Evolutionary conservation across 2,113 vertebrate species (phyloP), one percentile per base, ranked within the genome.

Genomic region (Nannobrachium achirus): DNA sequence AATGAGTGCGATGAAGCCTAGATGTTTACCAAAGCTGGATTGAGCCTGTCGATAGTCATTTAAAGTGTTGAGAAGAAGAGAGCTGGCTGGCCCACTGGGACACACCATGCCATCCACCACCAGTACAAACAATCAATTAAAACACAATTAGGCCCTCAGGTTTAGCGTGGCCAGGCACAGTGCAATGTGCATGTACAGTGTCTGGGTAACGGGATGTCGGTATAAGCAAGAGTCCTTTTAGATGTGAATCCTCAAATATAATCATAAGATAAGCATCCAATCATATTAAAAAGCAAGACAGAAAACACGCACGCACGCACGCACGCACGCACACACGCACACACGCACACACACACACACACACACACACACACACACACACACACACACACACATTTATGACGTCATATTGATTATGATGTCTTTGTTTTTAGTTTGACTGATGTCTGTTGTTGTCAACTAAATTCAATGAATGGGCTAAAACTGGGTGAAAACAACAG

Each of bases 101-200:
- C 75, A 78, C 75, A 25, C 71, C 65, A 69, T 0, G 72, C 60
- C 66, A 63, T 74, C 73, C 72, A 68, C 41, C 71, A 75, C 53
- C 69, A 67, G 75, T 69, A 76, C 59, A 69, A 58, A 59, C 56
- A 82, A 88, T 90, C 88, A 86, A 84, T 89, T 86, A 79, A 87
- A 89, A 78, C 73, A 70, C 82, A 42, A 75, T 91, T 83, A 78
- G 57, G 78, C 75, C 53, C 20, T 8, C 10, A 52, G 69, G 81
- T 64, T n/a, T 79, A 76, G 79, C 73, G 40, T 66, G 74, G 75
- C 73, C 67, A 73, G 39, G 16, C 66, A 45, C 53, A 62, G 71
- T 2, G 16, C n/a, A n/a, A n/a, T 25, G 18, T 20, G 42, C 41
- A 20, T 57, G 46, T 68, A 33, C n/a, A n/a, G n/a, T n/a, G n/a